Percentiles rank a stretch among this genome's conserved stretches.
phyloP scores from a whole-genome alignment of 1,140 invertebrate genomes.

The Drosophila serrata region DNA sequence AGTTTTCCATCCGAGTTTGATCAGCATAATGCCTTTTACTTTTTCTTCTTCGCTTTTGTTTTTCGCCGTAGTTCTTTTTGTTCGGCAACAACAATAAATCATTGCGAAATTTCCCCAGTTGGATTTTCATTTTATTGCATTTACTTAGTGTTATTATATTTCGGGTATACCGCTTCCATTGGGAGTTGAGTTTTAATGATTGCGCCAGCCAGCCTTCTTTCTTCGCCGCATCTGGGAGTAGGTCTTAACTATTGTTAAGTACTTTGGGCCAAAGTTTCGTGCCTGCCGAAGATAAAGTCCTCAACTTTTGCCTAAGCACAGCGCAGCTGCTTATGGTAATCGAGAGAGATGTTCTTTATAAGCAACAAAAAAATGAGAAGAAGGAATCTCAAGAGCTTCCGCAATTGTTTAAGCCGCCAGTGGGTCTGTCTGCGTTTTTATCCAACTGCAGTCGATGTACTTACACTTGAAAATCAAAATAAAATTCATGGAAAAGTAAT shows the following conservation, averaged over 20 bases:
- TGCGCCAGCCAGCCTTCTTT: slow-evolving; percentile 38
- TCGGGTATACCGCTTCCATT: slow-evolving; percentile 26
- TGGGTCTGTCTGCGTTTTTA: slow-evolving; percentile 15
- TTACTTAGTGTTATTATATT: slow-evolving; percentile 76
- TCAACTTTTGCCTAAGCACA: slow-evolving; percentile 44
- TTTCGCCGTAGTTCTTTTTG: slow-evolving; percentile 24
- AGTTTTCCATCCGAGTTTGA: slow-evolving; percentile 64
- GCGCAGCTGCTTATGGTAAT: slow-evolving; percentile 50
- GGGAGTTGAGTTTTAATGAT: slow-evolving; percentile 66
- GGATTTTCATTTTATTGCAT: slow-evolving; percentile 83
- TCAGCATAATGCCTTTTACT: slow-evolving; percentile 72
- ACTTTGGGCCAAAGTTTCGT: slow-evolving; percentile 60
- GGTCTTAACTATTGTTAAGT: slow-evolving; percentile 69
- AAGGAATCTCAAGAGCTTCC: slow-evolving; percentile 17
- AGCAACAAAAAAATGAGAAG: background rate
- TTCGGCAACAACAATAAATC: slow-evolving; percentile 68
- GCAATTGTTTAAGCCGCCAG: slow-evolving; percentile 45
- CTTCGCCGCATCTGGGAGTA: slow-evolving; percentile 11
- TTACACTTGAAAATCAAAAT: background rate
- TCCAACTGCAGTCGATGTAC: slow-evolving; percentile 17
- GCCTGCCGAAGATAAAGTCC: slow-evolving; percentile 66
- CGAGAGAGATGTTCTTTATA: slow-evolving; percentile 1
- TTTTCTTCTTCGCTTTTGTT: slow-evolving; percentile 20
- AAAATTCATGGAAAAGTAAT: background rate
- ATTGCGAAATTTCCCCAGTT: slow-evolving; percentile 76